Conservation (phyloP, 1,140 invertebrate species). For the Procambarus clarkii region DNA sequence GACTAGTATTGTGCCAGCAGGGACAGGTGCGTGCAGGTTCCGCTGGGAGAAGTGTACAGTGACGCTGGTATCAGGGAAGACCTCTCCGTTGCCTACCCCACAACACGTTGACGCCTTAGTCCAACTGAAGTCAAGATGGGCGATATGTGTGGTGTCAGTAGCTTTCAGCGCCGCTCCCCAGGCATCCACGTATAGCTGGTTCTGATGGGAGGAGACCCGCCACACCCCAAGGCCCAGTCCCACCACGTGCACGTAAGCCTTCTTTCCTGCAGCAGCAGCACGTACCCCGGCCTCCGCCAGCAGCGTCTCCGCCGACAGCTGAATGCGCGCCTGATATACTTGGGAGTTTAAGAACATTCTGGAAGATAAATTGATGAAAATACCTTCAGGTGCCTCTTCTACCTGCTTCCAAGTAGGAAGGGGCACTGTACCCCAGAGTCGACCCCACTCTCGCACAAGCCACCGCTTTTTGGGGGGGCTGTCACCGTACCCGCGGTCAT, state of each 20-base stretch:
- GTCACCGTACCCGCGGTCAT: conserved; percentile 76
- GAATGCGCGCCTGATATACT: conserved; percentile 76
- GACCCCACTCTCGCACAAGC: conserved; percentile 75
- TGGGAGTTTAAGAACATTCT: conserved; percentile 75
- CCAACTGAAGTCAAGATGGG: conserved; percentile 76
- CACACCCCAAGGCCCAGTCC: conserved; percentile 77
- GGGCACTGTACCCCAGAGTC: conserved; percentile 74
- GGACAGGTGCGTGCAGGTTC: conserved; percentile 75
- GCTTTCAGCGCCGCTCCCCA: conserved; percentile 75
- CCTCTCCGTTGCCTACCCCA: conserved; percentile 75
- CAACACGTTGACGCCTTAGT: conserved; percentile 75
- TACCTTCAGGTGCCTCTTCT: conserved; percentile 23
- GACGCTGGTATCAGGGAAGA: conserved; percentile 75
- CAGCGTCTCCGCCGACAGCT: conserved; percentile 77
- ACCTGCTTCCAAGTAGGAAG: conserved; percentile 76
- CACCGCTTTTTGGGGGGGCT: conserved; percentile 69
- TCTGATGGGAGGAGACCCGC: conserved; percentile 74
- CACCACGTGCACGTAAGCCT: conserved; percentile 77
- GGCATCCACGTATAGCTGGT: conserved; percentile 76
- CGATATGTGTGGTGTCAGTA: conserved; percentile 73
- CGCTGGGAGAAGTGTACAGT: conserved; percentile 76
- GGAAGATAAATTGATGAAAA: conserved; percentile 15
- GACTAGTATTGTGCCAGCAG: conserved; percentile 79
- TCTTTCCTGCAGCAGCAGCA: conserved; percentile 76
- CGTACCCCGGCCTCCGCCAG: conserved; percentile 76